Percentiles rank a stretch among this genome's conserved stretches.
phyloP scores from a whole-genome alignment of 2,113 vertebrate species.

The Solea solea region DNA sequence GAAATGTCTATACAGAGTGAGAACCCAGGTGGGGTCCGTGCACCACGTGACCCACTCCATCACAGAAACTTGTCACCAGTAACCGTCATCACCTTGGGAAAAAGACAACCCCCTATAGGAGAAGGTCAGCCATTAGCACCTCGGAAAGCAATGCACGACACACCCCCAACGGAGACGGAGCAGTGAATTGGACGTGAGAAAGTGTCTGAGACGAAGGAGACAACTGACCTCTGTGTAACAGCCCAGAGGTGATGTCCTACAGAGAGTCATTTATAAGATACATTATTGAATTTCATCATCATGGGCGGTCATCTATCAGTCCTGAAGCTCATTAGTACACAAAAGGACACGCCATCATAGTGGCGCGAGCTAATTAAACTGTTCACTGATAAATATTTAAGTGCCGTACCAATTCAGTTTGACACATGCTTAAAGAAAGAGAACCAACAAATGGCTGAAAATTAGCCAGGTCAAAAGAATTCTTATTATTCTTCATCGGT shows the following conservation, averaged over 20 bases:
- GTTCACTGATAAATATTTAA: slow-evolving; percentile 42
- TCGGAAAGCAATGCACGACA: slow-evolving; percentile 14
- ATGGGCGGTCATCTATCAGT: slow-evolving; percentile 42
- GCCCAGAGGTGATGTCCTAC: slow-evolving; percentile 29
- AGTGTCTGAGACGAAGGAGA: slow-evolving; percentile 23
- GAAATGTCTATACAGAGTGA: slow-evolving; percentile 10
- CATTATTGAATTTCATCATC: slow-evolving; percentile 49
- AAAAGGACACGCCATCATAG: slow-evolving; percentile 23
- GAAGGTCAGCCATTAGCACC: slow-evolving; percentile 49
- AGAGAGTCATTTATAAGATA: slow-evolving; percentile 42
- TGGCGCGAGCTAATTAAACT: slow-evolving; percentile 28
- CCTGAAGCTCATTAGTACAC: slow-evolving; percentile 37
- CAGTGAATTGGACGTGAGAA: slow-evolving; percentile 12
- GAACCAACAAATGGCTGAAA: background rate
- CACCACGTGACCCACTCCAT: slow-evolving; percentile 31
- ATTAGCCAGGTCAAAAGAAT: background rate
- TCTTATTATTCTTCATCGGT: background rate
- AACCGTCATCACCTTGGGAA: slow-evolving; percentile 25
- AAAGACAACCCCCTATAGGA: slow-evolving; percentile 16
- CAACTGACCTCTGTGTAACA: slow-evolving; percentile 44
- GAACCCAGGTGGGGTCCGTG: slow-evolving; percentile 35
- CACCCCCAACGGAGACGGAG: slow-evolving; percentile 34
- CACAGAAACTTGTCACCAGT: slow-evolving; percentile 46
- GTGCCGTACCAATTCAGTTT: slow-evolving; percentile 17
- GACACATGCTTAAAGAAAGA: slow-evolving; percentile 3